Evolutionary conservation across 2,797 vertebrate species (phyloP), one percentile per base, ranked within the genome.

Genomic region (Lagodon rhomboides): DNA sequence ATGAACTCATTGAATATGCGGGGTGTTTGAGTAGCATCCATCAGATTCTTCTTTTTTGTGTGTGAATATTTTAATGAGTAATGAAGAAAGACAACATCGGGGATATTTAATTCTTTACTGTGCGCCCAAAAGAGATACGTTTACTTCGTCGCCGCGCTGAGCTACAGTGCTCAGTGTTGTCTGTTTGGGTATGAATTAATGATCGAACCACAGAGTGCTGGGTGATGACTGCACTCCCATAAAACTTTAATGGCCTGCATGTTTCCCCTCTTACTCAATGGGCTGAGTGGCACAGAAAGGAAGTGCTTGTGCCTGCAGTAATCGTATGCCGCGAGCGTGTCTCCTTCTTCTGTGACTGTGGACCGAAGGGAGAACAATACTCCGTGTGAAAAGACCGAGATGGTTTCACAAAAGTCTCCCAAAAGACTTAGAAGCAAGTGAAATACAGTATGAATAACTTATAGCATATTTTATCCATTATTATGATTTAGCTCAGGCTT

Each of bases 151-250:
- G 50, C 20, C 12, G 7, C 11, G 43, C 41, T 67, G 46, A 34
- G 75, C 82, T 67, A 58, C 25, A 34, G 71, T 64, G 18, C 60
- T 82, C 68, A 53, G 78, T 69, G 72, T 68, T 80, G 75, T 69
- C 82, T 89, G 76, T 91, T 91, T 86, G 83, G 73, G 60, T 75
- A 81, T 90, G 80, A 93, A 93, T 93, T 89, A 90, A 89, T 87
- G 82, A 93, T 90, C 73, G 82, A 90, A 79, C 68, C 85, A 78
- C 77, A 75, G 79, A 86, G 84, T 80, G 81, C 80, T 77, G 82
- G 74, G 75, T 87, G 87, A 90, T 85, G 89, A 91, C 85, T 83
- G 85, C 77, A 70, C 79, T 85, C 77, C 55, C 58, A 85, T 93
- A 68, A 90, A 94, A 86, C 79, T 86, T 94, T 91, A 91, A 94